Evolutionary conservation across 1,140 invertebrate species (phyloP), one percentile per base, ranked within the genome.

Genomic region (Drosophila pachea): DNA sequence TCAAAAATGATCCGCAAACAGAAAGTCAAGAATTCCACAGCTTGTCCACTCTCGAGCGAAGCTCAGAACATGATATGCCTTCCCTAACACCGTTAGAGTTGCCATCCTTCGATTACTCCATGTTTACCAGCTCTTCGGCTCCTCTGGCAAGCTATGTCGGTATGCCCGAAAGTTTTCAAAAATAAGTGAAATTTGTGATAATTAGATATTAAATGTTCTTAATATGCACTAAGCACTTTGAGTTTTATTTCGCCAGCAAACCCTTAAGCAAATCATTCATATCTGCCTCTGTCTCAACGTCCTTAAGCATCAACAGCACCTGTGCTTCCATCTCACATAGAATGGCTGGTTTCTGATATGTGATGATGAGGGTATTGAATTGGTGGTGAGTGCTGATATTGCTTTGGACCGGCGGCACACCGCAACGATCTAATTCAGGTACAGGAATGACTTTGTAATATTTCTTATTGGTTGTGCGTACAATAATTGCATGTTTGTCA

Each of bases 401-500:
- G 4, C 91, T 90, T 82, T 95, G 93, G 52, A 92, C 90, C 35
- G 93, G 91, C 16, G 89, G 79, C 29, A 95, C 61, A 16, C 91
- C 91, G n/a, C 93, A 91, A 76, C 94, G 91, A 66, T 93, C 91
- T 35, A 95, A 89, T 86, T 95, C 95, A 52, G 93, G 94, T 47
- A 95, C 88, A 16, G 78, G 73, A n/a, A 96, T 89, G 76, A 93
- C 94, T 81, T 95, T 96, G 78, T 92, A 96, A 89, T 95, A 96
- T 72, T 95, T 96, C 77, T 95, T 95, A 87, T 96, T 95, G 22
- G 89, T 92, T 12, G 95, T 96, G 62, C 93, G 90, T 5, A 96
- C 91, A 29, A 92, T 90, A 45, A 95, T 92, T 55, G 91, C 91
- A 40, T 91, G 92, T 76, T 93, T 91, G 9, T 93, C 91, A 49